Base-by-base conservation (phyloP, 2,888 invertebrate genomes). In the Cosmopolites sordidus region DNA sequence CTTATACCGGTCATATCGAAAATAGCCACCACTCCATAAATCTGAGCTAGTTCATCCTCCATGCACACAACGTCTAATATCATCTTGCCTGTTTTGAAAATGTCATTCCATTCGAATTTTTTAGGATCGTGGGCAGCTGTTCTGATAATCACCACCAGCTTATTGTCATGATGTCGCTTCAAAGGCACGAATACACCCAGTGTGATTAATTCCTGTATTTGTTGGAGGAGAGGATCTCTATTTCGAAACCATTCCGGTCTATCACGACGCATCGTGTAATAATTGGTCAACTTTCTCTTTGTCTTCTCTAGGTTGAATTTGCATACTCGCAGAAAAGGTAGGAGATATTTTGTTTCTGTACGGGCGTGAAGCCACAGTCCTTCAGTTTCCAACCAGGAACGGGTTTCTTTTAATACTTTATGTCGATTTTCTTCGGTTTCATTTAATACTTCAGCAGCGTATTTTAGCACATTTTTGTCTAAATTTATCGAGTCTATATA, bases 51-150 rank as follows among this genome's bases (percentile, higher is more conserved):
- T 51, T 69, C 69, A 64, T 80, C 77, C 38, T 78, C 72, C 59
- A 75, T 73, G 1, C 79, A 67, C 1, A 79, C 73, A n/a, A 83
- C 59, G 60, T 85, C 85, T 54, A 83, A 65, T 41, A 81, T 71
- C 83, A 84, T 84, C 70, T 81, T 78, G 40, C 80, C 78, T 3
- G 76, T 73, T 74, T 85, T 85, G 48, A 83, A 76, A n/a, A 84
- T 78, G 64, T 84, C 78, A 59, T 81, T 76, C 60, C 80, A 78
- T 27, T 73, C 72, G 61, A 83, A 79, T 38, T 65, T 69, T 45
- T 72, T 74, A 0, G 85, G 83, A 70, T 83, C 73, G 62, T 85
- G 83, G 0, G 74, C 77, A 2, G 79, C 79, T 0, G 80, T 76
- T 43, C 82, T 73, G 41, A 83, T 70, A 1, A 84, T 75, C 4